These are phyloP conservation scores for Maniola jurtina DNA, from an alignment of 1,140 invertebrate genomes.

Conservation along the genomic window DNA sequence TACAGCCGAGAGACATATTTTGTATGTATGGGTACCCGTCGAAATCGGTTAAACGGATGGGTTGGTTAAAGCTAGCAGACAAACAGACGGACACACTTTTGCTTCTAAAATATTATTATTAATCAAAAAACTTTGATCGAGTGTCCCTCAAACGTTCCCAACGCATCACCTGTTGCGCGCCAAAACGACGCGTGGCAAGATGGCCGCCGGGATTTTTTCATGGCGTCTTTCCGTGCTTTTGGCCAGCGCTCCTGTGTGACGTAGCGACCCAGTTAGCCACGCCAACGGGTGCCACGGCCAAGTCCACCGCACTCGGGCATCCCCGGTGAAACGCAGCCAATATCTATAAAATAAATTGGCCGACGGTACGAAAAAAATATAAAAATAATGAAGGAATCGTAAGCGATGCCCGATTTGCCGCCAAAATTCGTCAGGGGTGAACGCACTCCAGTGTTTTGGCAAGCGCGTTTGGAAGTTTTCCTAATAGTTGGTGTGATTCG, in stretches of 20 bases:
- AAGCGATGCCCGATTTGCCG: slow-evolving; percentile 57
- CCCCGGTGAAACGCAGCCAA: slow-evolving; percentile 73
- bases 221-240: slow-evolving; percentile 71
- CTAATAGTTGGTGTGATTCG: slow-evolving; percentile 68
- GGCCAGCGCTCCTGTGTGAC: slow-evolving; percentile 70
- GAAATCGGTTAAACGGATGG: too few relatives aligned
- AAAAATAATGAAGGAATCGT: slow-evolving; percentile 72
- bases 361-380: slow-evolving; percentile 64
- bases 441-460: slow-evolving; percentile 75
- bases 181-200: slow-evolving; percentile 68
- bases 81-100: not conserved
- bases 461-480: slow-evolving; percentile 64
- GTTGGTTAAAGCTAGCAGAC: not conserved
- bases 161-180: slow-evolving; percentile 48
- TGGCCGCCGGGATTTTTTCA: slow-evolving; percentile 60
- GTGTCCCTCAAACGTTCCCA: slow-evolving; percentile 24
- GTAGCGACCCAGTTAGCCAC: slow-evolving; percentile 71
- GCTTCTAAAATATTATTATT: too few relatives aligned
- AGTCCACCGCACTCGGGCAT: slow-evolving; percentile 68
- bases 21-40: too few relatives aligned
- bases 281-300: slow-evolving; percentile 74
- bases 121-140: not conserved
- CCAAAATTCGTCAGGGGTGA: slow-evolving; percentile 71
- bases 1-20: too few relatives aligned
- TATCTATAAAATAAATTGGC: slow-evolving; percentile 78